Conservation (phyloP, 30 jellyfish, hydroid and myxozoan species). For the Calvadosia cruxmelitensis region DNA sequence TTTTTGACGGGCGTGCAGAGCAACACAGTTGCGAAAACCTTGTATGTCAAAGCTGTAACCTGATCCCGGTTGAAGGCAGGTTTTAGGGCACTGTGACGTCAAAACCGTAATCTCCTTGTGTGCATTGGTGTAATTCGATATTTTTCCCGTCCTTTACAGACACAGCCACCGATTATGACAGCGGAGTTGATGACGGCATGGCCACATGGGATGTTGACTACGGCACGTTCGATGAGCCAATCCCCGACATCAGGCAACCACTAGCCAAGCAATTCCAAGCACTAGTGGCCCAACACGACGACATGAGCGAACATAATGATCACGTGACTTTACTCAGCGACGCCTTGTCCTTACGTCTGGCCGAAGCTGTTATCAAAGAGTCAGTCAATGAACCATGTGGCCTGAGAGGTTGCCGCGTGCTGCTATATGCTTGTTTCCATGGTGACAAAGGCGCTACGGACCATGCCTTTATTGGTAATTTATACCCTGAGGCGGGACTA, state of each 20-base stretch:
- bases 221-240: background rate
- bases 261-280: background rate
- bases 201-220: background rate
- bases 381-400: conserved; percentile 62
- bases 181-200: background rate
- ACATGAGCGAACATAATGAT: background rate
- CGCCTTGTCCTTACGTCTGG: conserved; percentile 21
- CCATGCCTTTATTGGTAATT: conserved; percentile 16
- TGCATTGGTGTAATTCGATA: background rate
- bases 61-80: too few relatives aligned
- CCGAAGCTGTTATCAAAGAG: conserved; percentile 26
- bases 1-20: too few relatives aligned
- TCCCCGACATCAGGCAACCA: background rate
- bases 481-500: conserved; percentile 43
- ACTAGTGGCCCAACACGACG: background rate
- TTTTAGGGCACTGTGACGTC: too few relatives aligned
- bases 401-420: conserved; percentile 43
- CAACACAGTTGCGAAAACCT: too few relatives aligned
- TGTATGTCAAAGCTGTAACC: too few relatives aligned
- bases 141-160: background rate
- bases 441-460: conserved; percentile 4
- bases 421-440: conserved; percentile 8
- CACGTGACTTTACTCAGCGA: conserved; percentile 5
- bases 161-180: background rate
- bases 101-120: too few relatives aligned